These are phyloP conservation scores for Hippasteria phrygiana DNA, from an alignment of 53 echinoderm and acorn worm species.

Conservation along the genomic window DNA sequence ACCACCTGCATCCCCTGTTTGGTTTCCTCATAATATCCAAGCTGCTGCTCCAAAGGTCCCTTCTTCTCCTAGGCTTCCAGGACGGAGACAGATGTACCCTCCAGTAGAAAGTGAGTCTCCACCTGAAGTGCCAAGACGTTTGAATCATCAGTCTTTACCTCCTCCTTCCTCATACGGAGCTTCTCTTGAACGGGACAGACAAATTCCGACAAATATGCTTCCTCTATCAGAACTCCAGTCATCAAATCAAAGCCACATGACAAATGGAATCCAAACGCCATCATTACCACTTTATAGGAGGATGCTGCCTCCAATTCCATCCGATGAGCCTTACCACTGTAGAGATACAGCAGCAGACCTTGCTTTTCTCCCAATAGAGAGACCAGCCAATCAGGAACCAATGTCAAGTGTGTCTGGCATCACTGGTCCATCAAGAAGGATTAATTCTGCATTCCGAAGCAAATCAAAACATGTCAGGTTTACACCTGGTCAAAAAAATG, in stretches of 20 bases:
- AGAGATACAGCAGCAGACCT: neutral
- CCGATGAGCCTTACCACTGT: neutral
- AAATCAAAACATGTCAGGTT: constrained; percentile 36
- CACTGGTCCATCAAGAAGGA: neutral
- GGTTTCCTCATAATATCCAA: constrained; percentile 40
- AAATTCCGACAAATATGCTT: constrained; percentile 18
- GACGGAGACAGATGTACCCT: constrained; percentile 27
- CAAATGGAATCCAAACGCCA: neutral
- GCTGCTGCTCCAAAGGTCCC: constrained; percentile 15
- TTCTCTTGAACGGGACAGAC: neutral
- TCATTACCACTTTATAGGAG: constrained; percentile 11
- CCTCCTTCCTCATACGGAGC: constrained; percentile 41
- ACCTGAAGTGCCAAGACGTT: constrained; percentile 49
- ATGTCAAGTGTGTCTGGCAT: neutral
- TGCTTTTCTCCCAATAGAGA: neutral
- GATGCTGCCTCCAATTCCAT: constrained; percentile 22
- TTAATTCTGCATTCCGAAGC: constrained; percentile 18
- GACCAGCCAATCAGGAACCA: neutral
- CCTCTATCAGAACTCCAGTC: constrained; percentile 7
- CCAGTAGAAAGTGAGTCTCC: neutral
- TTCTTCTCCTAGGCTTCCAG: constrained; percentile 42
- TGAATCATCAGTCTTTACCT: neutral
- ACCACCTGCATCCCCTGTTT: constrained; percentile 20
- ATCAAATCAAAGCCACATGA: no score
- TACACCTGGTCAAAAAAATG: constrained; percentile 9